Base-by-base conservation (phyloP, 2,797 vertebrate genomes). In the Eidolon dupreanum region DNA sequence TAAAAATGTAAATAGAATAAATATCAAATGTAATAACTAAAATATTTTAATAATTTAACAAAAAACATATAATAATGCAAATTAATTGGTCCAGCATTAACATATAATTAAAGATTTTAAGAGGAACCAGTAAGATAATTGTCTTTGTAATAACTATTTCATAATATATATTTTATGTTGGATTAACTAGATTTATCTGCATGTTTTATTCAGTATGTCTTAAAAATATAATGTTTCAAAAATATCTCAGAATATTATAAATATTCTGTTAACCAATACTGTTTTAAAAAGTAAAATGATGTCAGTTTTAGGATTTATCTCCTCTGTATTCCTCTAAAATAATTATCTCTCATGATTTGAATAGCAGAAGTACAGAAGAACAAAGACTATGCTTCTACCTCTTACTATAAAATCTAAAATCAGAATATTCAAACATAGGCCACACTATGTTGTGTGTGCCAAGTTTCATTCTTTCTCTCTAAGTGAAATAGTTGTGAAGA, bases 21-120 rank as follows among this genome's bases (percentile, higher is more conserved):
- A 2, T 75, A 68, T 36, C 49, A 49, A 49, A 49, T 49, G 13
- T 49, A 49, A 79, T 28, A 65, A 59, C 3, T 82, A 73, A 93
- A 75, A 10, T 87, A 20, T 68, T 55, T 96, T 53, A 83, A 22
- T 77, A 86, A 66, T 6, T 74, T 59, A 89, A 46, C 86, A 24
- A 6, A 28, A 84, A 63, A 36, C 65, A 33, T 53, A 38, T 8
- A 78, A n/a, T 55, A 36, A 73, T 61, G 81, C 4, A 68, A 28
- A 46, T 51, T 84, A 82, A 61, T 46, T 92, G 6, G 16, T 68
- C 11, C 28, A 53, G 6, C 81, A 74, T 66, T 43, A 61, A 22
- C 16, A 38, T 36, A 6, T 36, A 51, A 20, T 53, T 66, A 91
- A 82, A 46, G 8, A 66, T 83, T 90, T 71, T 51, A 38, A 88